phyloP scores from a whole-genome alignment of 1,140 invertebrate species.

The Latrodectus geometricus region DNA sequence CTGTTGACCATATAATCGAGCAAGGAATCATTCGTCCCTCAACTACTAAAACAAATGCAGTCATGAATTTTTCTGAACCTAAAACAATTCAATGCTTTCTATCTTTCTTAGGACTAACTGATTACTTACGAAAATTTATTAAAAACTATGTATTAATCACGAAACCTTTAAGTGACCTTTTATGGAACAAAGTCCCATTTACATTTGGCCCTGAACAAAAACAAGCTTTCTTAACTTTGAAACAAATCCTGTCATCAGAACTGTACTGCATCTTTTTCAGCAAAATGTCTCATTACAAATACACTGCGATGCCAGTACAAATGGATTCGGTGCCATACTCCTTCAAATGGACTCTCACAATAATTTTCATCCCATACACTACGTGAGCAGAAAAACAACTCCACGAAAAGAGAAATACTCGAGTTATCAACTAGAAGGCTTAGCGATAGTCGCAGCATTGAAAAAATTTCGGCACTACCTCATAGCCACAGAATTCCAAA shows the following conservation, averaged over 20 bases:
- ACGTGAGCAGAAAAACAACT: slow-evolving; percentile 5
- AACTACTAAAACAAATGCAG: too few species aligned
- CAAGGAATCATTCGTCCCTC: too few species aligned
- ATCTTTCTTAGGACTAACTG: too few species aligned
- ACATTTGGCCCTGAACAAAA: slow-evolving; percentile 52
- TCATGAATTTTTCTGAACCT: too few species aligned
- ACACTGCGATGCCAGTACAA: slow-evolving; percentile 69
- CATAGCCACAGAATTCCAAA: slow-evolving; percentile 8
- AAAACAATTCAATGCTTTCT: too few species aligned
- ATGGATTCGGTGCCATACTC: slow-evolving; percentile 71
- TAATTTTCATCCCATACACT: neutral
- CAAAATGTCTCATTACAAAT: too few species aligned
- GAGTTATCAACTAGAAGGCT: slow-evolving; percentile 14
- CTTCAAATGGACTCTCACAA: too few species aligned
- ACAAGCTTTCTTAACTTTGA: too few species aligned
- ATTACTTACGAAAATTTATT: slow-evolving; percentile 62
- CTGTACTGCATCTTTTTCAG: too few species aligned
- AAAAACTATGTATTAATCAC: slow-evolving; percentile 66
- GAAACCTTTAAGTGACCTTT: slow-evolving; percentile 64
- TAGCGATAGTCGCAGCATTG: slow-evolving; percentile 13
- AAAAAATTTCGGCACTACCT: slow-evolving; percentile 34
- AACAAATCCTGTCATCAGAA: too few species aligned
- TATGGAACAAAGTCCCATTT: slow-evolving; percentile 50
- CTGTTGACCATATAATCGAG: too few species aligned
- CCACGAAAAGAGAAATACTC: slow-evolving; percentile 9